These are phyloP conservation scores for Gephyroberyx darwinii DNA, from an alignment of 2,797 vertebrate species.

Conservation along the genomic window DNA sequence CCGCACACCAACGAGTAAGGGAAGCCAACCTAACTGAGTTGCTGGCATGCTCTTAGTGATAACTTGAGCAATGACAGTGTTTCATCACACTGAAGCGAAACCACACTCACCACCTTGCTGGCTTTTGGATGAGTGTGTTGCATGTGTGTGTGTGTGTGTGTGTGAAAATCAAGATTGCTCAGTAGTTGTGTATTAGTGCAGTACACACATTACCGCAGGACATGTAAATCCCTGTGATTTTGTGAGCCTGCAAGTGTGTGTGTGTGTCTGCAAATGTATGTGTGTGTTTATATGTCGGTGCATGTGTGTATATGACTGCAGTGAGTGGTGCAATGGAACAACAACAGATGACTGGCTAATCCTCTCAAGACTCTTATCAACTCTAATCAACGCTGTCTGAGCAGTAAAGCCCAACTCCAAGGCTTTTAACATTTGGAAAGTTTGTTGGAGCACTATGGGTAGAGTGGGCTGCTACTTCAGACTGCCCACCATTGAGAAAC, in stretches of 20 bases:
- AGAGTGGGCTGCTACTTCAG: constrained; percentile 64
- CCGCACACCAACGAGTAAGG: constrained; percentile 50
- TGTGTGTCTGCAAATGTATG: neutral
- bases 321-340: neutral
- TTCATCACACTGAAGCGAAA: neutral
- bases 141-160: no score
- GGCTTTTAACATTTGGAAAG: constrained; percentile 57
- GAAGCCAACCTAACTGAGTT: constrained; percentile 43
- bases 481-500: constrained; percentile 55
- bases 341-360: constrained; percentile 17
- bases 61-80: constrained; percentile 47
- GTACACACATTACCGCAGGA: no score
- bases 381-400: constrained; percentile 13
- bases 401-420: constrained; percentile 30
- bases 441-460: constrained; percentile 53
- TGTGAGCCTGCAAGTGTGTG: constrained; percentile 3
- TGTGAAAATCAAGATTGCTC: constrained; percentile 13
- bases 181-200: neutral
- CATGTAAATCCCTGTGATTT: no score
- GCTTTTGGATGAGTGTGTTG: no score
- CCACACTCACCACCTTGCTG: no score
- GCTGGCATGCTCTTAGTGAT: constrained; percentile 46
- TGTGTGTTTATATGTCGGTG: neutral
- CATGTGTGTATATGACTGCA: constrained; percentile 1
- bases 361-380: constrained; percentile 17